These are phyloP conservation scores for Oenanthe melanoleuca DNA, from an alignment of 2,113 vertebrate genomes.

Conservation along the genomic window DNA sequence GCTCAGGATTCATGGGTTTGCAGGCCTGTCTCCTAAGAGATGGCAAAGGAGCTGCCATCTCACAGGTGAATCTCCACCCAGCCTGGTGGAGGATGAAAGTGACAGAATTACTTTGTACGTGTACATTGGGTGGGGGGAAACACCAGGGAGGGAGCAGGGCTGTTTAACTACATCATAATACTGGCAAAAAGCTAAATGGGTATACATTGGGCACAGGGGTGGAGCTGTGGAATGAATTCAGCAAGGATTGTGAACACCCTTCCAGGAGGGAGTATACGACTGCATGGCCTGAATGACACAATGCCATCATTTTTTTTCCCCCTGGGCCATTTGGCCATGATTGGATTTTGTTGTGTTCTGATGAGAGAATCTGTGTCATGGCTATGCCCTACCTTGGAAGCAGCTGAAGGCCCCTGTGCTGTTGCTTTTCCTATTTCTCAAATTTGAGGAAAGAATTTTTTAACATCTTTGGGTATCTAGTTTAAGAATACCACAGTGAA, in stretches of 20 bases:
- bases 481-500: background rate
- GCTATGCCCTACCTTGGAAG: no score
- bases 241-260: background rate
- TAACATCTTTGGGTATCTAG: background rate
- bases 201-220: background rate
- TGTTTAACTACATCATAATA: background rate
- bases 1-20: background rate
- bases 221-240: background rate
- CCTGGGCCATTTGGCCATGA: background rate
- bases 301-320: no score
- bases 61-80: fast-evolving
- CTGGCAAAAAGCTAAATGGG: background rate
- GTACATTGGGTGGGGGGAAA: background rate
- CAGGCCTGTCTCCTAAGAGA: background rate
- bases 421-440: background rate
- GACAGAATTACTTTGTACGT: background rate
- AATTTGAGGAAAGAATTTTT: background rate
- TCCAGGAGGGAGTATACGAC: background rate
- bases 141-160: background rate
- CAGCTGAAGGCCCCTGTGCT: background rate
- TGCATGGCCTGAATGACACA: background rate
- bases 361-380: background rate
- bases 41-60: background rate
- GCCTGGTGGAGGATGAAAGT: background rate
- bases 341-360: background rate